phyloP scores from a whole-genome alignment of 2,797 vertebrate genomes.

The Clarias platycephalus region DNA sequence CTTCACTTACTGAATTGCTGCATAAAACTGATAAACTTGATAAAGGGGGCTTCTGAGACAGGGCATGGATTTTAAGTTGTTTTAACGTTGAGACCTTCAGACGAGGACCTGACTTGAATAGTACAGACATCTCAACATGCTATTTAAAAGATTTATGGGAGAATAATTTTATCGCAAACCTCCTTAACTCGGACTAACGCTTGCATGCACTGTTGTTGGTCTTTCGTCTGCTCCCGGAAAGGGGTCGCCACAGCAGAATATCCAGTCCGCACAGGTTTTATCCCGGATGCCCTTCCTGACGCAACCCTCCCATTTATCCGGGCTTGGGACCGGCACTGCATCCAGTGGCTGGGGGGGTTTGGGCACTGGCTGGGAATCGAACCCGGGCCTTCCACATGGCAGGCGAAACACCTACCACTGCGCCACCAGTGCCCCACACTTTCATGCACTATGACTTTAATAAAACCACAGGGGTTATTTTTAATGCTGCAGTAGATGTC shows the following conservation, averaged over 20 bases:
- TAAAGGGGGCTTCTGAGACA: background rate
- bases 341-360: no score
- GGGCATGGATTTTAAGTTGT: background rate
- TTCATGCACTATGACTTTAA: no score
- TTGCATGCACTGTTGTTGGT: background rate
- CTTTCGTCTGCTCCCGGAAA: no score
- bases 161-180: background rate
- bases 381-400: no score
- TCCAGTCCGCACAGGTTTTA: no score
- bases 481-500: background rate
- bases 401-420: no score
- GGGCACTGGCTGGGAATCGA: no score
- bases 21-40: background rate
- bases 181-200: background rate
- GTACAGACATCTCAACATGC: background rate
- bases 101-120: background rate
- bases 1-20: background rate
- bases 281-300: no score
- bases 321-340: no score
- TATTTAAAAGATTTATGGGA: background rate
- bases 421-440: no score
- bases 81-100: background rate
- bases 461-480: constrained; percentile 9
- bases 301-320: no score
- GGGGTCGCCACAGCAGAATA: no score